These are phyloP conservation scores for Drosophila virilis DNA, from an alignment of 1,140 invertebrate species.

Conservation along the genomic window DNA sequence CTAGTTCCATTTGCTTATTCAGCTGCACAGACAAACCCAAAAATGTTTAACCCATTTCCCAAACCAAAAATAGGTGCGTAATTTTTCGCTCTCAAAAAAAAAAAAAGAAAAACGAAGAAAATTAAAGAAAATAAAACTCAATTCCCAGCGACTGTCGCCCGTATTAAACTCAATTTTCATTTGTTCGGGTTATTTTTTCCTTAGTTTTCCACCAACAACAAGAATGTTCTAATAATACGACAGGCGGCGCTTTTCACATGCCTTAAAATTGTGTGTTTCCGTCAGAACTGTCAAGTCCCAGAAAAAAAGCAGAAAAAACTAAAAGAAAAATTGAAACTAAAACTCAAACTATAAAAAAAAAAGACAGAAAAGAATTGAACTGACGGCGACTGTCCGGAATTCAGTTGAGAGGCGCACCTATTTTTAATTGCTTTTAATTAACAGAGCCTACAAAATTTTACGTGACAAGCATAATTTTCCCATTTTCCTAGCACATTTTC, in stretches of 20 bases:
- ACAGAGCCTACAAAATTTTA: slow-evolving; percentile 66
- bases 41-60: slow-evolving; percentile 43
- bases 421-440: slow-evolving; percentile 83
- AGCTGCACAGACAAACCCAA: slow-evolving; percentile 17
- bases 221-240: slow-evolving; percentile 65
- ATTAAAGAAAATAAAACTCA: slow-evolving; percentile 7
- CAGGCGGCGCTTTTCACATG: slow-evolving; percentile 67
- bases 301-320: slow-evolving; percentile 1
- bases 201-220: slow-evolving; percentile 45
- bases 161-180: slow-evolving; percentile 19
- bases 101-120: slow-evolving; percentile 24
- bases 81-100: slow-evolving; percentile 38
- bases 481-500: slow-evolving; percentile 26
- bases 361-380: neutral
- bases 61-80: slow-evolving; percentile 38
- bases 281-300: slow-evolving; percentile 64
- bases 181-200: slow-evolving; percentile 13
- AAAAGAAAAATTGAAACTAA: slow-evolving; percentile 5
- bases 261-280: slow-evolving; percentile 60
- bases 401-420: slow-evolving; percentile 57
- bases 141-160: slow-evolving; percentile 9
- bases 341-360: slow-evolving; percentile 15
- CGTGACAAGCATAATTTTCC: slow-evolving; percentile 75
- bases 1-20: slow-evolving; percentile 18
- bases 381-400: slow-evolving; percentile 52